phyloP scores from a whole-genome alignment of 2,888 invertebrate species.

The Gortyna flavago region DNA sequence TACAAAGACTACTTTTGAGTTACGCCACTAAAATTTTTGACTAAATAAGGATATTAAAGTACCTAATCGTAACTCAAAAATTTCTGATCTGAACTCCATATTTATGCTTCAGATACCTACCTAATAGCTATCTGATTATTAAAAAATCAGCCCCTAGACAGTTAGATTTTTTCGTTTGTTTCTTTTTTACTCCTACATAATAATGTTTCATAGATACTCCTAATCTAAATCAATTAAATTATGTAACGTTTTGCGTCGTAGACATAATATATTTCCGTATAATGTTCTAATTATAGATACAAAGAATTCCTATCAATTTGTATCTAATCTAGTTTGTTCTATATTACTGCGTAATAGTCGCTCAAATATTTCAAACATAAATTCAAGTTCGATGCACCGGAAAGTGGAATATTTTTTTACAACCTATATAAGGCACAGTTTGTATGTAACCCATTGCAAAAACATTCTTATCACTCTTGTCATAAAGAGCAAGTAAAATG shows the following conservation, averaged over 20 bases:
- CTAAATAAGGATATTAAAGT: background rate
- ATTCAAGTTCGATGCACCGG: constrained; percentile 63
- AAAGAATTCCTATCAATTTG: constrained; percentile 11
- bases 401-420: constrained; percentile 62
- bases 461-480: background rate
- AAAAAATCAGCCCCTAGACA: background rate
- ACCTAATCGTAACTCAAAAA: background rate
- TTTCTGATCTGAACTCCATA: too few species aligned
- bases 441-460: constrained; percentile 18
- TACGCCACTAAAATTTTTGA: background rate
- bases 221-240: constrained; percentile 18
- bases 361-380: constrained; percentile 40
- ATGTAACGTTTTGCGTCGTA: constrained; percentile 17
- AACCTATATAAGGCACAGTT: constrained; percentile 39
- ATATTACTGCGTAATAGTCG: constrained; percentile 44
- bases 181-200: background rate
- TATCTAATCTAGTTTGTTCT: constrained; percentile 14
- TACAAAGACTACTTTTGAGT: background rate
- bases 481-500: constrained; percentile 39
- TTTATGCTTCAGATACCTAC: too few species aligned
- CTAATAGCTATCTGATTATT: background rate
- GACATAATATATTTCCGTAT: constrained; percentile 14
- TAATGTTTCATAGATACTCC: background rate
- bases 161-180: background rate
- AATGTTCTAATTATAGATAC: constrained; percentile 25